Evolutionary conservation across 2,113 vertebrate species (phyloP).

Genomic region (Nerophis ophidion): DNA sequence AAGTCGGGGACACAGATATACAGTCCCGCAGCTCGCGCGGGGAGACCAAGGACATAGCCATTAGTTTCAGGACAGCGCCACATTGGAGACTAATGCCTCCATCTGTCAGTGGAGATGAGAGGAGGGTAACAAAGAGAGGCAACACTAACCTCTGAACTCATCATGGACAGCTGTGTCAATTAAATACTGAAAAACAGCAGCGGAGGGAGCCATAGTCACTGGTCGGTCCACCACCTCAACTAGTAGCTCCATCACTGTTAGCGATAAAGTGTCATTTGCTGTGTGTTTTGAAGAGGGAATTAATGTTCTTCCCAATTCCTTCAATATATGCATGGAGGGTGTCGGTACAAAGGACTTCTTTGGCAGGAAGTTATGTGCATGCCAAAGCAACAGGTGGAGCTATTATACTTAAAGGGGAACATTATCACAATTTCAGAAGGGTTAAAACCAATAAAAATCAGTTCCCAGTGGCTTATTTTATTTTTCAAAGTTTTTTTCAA

Average conservation of each 20-base stretch:
- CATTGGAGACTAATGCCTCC: conserved; percentile 73
- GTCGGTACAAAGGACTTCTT: background rate
- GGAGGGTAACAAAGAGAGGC: conserved; percentile 72
- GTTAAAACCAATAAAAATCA: too few species aligned
- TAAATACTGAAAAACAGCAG: conserved; percentile 72
- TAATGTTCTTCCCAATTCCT: background rate
- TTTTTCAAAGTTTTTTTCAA: too few species aligned
- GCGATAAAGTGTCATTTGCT: conserved; percentile 29
- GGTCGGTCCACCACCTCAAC: conserved; percentile 39
- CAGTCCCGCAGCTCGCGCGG: conserved; percentile 59
- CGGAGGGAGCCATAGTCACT: conserved; percentile 60
- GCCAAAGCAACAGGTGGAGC: background rate
- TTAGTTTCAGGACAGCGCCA: conserved; percentile 74
- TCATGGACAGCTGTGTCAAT: conserved; percentile 71
- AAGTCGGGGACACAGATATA: conserved; percentile 68
- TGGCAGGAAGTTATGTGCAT: background rate
- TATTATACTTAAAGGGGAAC: background rate
- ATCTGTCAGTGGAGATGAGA: conserved; percentile 73
- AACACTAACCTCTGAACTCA: conserved; percentile 74
- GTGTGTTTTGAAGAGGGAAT: background rate
- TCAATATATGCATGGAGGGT: background rate
- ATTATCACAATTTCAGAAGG: too few species aligned
- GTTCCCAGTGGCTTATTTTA: too few species aligned
- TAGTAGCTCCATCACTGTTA: conserved; percentile 21
- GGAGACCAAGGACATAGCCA: conserved; percentile 73